These are phyloP conservation scores for Cephus runcator DNA, from an alignment of 2,888 invertebrate species.

Conservation along the genomic window DNA sequence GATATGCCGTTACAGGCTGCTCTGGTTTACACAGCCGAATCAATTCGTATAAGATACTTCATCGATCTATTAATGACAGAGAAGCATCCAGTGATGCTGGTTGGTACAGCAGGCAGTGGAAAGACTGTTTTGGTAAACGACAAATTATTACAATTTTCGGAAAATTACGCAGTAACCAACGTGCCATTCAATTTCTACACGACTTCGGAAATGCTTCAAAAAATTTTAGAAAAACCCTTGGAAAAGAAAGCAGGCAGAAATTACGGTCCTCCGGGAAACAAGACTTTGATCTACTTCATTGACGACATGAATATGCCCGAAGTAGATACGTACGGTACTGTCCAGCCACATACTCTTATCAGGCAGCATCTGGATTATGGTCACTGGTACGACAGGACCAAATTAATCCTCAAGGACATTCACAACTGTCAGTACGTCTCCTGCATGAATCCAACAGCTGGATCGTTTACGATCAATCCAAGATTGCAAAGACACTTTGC, in stretches of 20 bases:
- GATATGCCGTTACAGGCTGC: conserved; percentile 93
- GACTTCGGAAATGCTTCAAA: conserved; percentile 92
- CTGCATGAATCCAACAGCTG: conserved; percentile 98
- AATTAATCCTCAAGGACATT: conserved; percentile 90
- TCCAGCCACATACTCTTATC: conserved; percentile 95
- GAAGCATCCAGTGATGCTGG: conserved; percentile 93
- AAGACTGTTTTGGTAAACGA: conserved; percentile 83
- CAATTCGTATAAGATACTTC: conserved; percentile 89
- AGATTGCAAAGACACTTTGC: conserved; percentile 91
- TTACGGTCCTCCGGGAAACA: conserved; percentile 95
- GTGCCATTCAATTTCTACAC: conserved; percentile 98
- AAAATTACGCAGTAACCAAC: conserved; percentile 89
- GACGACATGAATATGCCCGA: conserved; percentile 99
- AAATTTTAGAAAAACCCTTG: conserved; percentile 91
- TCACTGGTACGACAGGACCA: conserved; percentile 94
- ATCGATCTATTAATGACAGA: conserved; percentile 89
- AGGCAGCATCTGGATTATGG: conserved; percentile 95
- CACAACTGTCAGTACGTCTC: conserved; percentile 97
- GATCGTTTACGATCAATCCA: conserved; percentile 96
- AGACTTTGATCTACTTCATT: conserved; percentile 92
- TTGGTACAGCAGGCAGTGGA: conserved; percentile 92
- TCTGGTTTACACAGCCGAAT: conserved; percentile 93
- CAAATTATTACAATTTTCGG: conserved; percentile 75
- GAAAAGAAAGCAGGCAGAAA: conserved; percentile 95
- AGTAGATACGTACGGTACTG: conserved; percentile 91